These are phyloP conservation scores for Sebastes alutus DNA, from an alignment of 2,797 vertebrate species.

Conservation along the genomic window DNA sequence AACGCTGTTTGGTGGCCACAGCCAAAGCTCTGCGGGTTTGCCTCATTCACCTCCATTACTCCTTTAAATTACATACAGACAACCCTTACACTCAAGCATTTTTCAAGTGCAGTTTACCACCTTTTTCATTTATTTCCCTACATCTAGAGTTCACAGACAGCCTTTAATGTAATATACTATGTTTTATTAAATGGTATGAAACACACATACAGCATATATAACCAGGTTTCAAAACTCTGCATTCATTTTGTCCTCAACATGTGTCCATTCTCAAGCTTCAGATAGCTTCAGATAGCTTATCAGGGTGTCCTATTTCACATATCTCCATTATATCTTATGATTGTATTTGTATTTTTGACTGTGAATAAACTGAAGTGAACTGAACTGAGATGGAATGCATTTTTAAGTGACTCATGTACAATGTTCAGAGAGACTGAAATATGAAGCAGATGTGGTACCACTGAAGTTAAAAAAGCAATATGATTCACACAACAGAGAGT, in stretches of 20 bases:
- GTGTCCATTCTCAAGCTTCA: background rate
- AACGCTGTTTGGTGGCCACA: conserved; percentile 30
- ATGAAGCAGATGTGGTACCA: background rate
- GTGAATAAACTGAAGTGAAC: background rate
- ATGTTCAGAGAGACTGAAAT: background rate
- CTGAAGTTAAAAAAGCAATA: background rate
- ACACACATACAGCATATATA: background rate
- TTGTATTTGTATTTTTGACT: background rate
- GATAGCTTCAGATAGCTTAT: background rate
- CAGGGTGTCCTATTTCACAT: background rate
- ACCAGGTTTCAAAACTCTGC: background rate
- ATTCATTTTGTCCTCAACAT: background rate
- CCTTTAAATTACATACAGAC: conserved; percentile 49
- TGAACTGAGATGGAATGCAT: background rate
- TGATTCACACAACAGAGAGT: background rate
- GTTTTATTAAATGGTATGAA: conserved; percentile 31
- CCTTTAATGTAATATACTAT: background rate
- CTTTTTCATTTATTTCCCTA: conserved; percentile 27
- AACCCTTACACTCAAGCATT: conserved; percentile 3
- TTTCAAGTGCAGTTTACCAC: conserved; percentile 33
- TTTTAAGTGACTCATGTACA: background rate
- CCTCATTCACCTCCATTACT: conserved; percentile 56
- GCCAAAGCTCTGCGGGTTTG: conserved; percentile 45
- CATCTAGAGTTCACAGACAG: conserved; percentile 6
- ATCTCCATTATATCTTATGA: background rate